Base-by-base conservation (phyloP, 2,888 invertebrate species). In the Eupeodes latifasciatus region DNA sequence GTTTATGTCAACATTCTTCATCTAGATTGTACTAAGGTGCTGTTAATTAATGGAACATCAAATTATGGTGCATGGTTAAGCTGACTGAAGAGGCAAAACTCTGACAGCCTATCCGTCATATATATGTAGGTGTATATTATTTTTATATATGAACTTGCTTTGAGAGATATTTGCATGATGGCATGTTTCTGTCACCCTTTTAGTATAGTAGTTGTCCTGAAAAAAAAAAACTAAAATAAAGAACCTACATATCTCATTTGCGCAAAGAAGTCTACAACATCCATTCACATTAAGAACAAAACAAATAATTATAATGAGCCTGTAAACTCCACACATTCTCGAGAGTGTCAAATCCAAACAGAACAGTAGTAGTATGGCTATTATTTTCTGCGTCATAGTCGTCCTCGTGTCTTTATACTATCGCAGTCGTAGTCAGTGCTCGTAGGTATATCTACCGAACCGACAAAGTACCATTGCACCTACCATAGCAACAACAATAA, bases 261-360 rank as follows among this genome's bases (percentile, higher is more conserved):
- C 67, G 44, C 67, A 76, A 53, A 82, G 36, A 67, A 67, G 72
- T 72, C 59, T 66, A 66, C 78, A 83, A 59, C 83, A 74, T 72
- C 57, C 72, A 82, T 83, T 74, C 78, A 72, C 36, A 66, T 66
- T 5, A 77, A 72, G 64, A 72, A 78, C 61, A 83, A 72, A 51
- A 66, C 75, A 83, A 83, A 78, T 66, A 78, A 72, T 83, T 72
- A 78, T 72, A 83, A 83, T 78, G 83, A 83, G 83, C 78, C 72
- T 74, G 78, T 71, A 77, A 82, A 62, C 69, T 72, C 69, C 62
- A 64, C 64, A 71, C 57, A 77, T 59, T 36, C 62, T 78, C 55
- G 40, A 74, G 66, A 83, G 72, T 83, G 72, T 66, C 59, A 83
- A 77, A 78, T 66, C 19, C 72, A 78, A 59, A 78, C 72, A 83